phyloP scores from a whole-genome alignment of 2,888 invertebrate genomes.

The Drosophila nr. perissopoda region DNA sequence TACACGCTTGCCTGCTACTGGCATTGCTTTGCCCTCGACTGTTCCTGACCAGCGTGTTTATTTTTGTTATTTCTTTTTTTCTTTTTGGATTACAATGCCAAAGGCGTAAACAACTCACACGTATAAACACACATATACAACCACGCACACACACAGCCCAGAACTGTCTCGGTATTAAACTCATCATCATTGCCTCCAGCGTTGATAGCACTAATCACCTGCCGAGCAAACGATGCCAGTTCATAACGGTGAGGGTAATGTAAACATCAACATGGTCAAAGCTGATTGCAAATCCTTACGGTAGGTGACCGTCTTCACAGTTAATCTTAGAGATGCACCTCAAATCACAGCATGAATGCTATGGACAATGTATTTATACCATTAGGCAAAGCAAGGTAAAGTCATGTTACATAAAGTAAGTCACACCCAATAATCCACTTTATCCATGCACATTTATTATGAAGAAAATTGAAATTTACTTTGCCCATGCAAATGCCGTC shows the following conservation, averaged over 20 bases:
- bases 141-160: neutral
- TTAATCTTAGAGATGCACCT: conserved; percentile 27
- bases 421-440: neutral
- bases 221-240: conserved; percentile 38
- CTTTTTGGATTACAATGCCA: conserved; percentile 40
- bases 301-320: conserved; percentile 6
- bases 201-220: conserved; percentile 69
- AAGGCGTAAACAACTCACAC: conserved; percentile 44
- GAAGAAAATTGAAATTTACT: neutral
- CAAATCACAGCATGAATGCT: neutral
- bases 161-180: conserved; percentile 25
- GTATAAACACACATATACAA: neutral
- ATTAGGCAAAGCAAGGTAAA: neutral
- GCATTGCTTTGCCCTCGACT: conserved; percentile 26
- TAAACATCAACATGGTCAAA: conserved; percentile 39
- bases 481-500: neutral
- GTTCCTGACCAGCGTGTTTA: conserved; percentile 4
- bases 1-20: conserved; percentile 59
- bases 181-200: conserved; percentile 41
- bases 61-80: conserved; percentile 1
- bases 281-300: conserved; percentile 50
- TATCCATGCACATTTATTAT: neutral
- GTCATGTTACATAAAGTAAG: neutral
- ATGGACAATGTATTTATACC: neutral
- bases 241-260: conserved; percentile 37